Percentiles rank a stretch among this genome's conserved stretches.
phyloP scores from a whole-genome alignment of 1,140 invertebrate genomes.

The Neocloeon triangulifer region DNA sequence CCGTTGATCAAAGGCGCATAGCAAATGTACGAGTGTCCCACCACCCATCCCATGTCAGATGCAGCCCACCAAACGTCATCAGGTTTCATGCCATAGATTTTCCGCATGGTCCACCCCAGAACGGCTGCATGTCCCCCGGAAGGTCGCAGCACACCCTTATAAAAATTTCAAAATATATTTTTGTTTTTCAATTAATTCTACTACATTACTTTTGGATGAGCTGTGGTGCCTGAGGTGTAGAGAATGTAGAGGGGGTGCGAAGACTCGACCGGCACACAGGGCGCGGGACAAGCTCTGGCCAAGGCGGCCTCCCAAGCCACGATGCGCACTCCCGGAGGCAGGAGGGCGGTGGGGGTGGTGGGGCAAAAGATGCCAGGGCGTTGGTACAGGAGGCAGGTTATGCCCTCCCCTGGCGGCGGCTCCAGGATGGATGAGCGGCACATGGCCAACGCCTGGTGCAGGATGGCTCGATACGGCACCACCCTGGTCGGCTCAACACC shows the following conservation, averaged over 20 bases:
- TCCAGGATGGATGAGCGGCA: no score
- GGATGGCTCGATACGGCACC: slow-evolving; percentile 71
- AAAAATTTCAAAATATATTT: no score
- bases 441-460: slow-evolving; percentile 61
- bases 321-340: slow-evolving; percentile 39
- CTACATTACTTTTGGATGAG: slow-evolving; percentile 12
- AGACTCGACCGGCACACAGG: slow-evolving; percentile 65
- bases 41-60: slow-evolving; percentile 74
- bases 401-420: slow-evolving; percentile 39
- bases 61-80: slow-evolving; percentile 75
- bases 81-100: slow-evolving; percentile 56
- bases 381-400: slow-evolving; percentile 60
- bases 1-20: slow-evolving; percentile 70
- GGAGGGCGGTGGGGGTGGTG: slow-evolving; percentile 27
- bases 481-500: slow-evolving; percentile 70
- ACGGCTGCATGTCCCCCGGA: slow-evolving; percentile 68
- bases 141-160: slow-evolving; percentile 63
- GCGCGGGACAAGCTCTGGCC: slow-evolving; percentile 31
- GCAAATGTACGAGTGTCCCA: slow-evolving; percentile 83
- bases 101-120: slow-evolving; percentile 61
- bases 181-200: no score
- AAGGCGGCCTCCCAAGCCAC: slow-evolving; percentile 59
- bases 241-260: slow-evolving; percentile 80
- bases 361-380: no score
- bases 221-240: slow-evolving; percentile 82